Evolutionary conservation across 2,797 vertebrate genomes (phyloP).

Genomic region (Phataginus tetradactyla): DNA sequence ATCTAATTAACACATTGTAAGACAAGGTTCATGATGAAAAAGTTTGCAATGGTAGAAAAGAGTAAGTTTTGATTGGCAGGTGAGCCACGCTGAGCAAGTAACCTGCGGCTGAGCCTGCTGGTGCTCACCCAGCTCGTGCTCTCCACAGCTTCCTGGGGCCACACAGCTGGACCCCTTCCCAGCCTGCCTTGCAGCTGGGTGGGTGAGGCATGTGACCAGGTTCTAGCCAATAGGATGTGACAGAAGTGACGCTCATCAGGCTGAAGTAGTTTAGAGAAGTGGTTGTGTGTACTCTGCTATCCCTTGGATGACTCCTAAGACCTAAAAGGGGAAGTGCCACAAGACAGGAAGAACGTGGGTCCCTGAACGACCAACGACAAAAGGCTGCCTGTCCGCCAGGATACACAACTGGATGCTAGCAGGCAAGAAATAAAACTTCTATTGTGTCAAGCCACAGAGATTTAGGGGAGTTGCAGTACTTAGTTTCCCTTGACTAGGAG

Average conservation of each 20-base stretch:
- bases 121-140: accelerated
- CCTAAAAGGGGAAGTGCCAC: neutral
- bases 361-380: neutral
- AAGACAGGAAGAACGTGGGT: neutral
- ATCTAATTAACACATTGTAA: neutral
- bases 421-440: neutral
- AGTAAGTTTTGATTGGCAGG: neutral
- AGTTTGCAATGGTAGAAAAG: neutral
- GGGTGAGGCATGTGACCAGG: neutral
- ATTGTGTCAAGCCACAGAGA: neutral
- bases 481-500: neutral
- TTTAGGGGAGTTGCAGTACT: neutral
- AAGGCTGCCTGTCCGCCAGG: neutral
- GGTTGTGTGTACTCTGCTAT: neutral
- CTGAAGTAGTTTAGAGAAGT: neutral
- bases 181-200: neutral
- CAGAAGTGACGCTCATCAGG: neutral
- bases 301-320: neutral
- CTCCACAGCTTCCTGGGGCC: neutral
- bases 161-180: neutral
- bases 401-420: neutral
- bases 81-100: neutral
- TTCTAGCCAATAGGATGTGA: neutral
- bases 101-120: neutral
- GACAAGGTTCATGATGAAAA: neutral